Conservation (phyloP, 2,888 invertebrate species). For the Mamestra brassicae region DNA sequence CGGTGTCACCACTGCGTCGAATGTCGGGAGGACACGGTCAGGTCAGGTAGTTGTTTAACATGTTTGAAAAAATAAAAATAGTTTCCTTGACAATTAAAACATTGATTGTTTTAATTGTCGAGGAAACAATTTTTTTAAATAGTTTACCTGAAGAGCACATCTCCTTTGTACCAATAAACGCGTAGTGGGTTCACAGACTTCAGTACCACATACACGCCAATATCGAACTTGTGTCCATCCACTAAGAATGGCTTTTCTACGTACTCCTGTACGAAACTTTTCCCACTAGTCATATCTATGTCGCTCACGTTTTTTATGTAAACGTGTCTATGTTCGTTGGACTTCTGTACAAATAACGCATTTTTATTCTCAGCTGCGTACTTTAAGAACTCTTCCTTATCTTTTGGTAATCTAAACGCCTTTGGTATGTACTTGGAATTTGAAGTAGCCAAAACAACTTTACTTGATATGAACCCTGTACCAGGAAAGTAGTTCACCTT, state of each 20-base stretch:
- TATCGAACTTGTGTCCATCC: conserved; percentile 98
- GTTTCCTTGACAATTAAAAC: no score
- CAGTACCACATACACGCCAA: conserved; percentile 97
- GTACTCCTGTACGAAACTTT: conserved; percentile 97
- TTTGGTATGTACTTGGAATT: conserved; percentile 95
- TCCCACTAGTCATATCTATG: conserved; percentile 93
- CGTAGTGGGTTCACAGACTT: conserved; percentile 97
- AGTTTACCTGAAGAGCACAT: conserved; percentile 95
- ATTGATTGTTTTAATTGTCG: no score
- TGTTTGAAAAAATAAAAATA: not conserved
- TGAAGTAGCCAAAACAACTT: conserved; percentile 96
- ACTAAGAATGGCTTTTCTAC: conserved; percentile 96
- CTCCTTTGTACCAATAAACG: conserved; percentile 97
- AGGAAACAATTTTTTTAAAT: conserved; percentile 5
- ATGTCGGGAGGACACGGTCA: no score
- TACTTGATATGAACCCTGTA: conserved; percentile 97
- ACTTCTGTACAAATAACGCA: conserved; percentile 96
- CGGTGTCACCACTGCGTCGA: no score
- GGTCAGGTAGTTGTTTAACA: no score
- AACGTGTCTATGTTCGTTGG: conserved; percentile 97
- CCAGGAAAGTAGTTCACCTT: conserved; percentile 98
- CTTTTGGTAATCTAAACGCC: conserved; percentile 96
- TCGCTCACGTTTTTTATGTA: conserved; percentile 93
- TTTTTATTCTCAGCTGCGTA: conserved; percentile 93
- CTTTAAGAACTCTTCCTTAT: conserved; percentile 93